Conservation (phyloP, 1,140 invertebrate genomes). For the Charaxes varanes region DNA sequence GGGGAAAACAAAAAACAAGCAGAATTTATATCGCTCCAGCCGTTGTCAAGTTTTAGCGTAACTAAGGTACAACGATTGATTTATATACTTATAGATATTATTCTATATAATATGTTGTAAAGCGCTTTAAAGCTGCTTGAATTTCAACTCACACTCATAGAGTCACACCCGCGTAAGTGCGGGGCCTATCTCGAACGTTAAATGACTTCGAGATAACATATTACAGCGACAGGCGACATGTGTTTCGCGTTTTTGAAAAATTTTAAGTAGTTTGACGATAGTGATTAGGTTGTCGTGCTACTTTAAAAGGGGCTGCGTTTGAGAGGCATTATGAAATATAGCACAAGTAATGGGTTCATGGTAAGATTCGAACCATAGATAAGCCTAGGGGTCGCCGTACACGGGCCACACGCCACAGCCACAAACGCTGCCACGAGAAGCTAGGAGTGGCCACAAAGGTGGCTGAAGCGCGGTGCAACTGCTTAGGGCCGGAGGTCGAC, state of each 20-base stretch:
- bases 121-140: conserved; percentile 17
- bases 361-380: neutral
- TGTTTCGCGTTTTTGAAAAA: conserved; percentile 47
- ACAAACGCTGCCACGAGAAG: too few species aligned
- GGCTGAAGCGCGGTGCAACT: too few species aligned
- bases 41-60: too few species aligned
- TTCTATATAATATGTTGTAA: neutral
- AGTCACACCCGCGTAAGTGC: conserved; percentile 33
- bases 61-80: too few species aligned
- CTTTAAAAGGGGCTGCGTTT: conserved; percentile 30
- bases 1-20: too few species aligned
- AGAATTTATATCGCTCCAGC: too few species aligned
- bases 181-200: conserved; percentile 35
- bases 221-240: conserved; percentile 38
- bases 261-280: conserved; percentile 40
- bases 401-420: too few species aligned
- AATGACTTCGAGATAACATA: conserved; percentile 37
- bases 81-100: too few species aligned
- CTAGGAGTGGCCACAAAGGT: too few species aligned
- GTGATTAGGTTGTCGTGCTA: conserved; percentile 43
- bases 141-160: too few species aligned
- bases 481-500: too few species aligned
- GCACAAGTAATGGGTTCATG: neutral
- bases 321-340: conserved; percentile 14
- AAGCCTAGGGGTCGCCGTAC: too few species aligned